Percentiles rank a stretch among this genome's conserved stretches.
Evolutionary conservation across 2,113 vertebrate genomes (phyloP).

Genomic region (Antechinus stuartii): DNA sequence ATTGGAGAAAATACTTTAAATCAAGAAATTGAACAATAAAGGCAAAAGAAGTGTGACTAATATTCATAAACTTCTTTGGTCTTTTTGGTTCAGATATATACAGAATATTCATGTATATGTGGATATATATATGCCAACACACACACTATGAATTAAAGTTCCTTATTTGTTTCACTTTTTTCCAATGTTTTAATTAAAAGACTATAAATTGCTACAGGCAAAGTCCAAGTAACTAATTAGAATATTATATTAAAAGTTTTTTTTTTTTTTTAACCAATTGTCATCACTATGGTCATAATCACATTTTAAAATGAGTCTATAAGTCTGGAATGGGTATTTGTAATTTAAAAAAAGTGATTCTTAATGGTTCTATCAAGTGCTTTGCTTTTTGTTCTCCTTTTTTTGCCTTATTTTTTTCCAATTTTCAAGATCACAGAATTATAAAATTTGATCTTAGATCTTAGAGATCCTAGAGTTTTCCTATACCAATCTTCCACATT

Average conservation of each 20-base stretch:
- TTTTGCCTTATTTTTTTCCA: background rate
- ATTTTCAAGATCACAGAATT: background rate
- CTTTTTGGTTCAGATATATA: too few relatives aligned
- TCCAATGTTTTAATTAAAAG: background rate
- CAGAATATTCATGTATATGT: too few relatives aligned
- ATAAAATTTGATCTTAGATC: background rate
- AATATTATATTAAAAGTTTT: background rate
- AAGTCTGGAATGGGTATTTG: background rate
- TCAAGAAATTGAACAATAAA: background rate
- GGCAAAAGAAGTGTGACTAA: background rate
- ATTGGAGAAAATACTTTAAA: background rate
- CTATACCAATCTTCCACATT: background rate
- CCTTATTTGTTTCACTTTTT: background rate
- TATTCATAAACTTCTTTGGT: too few relatives aligned
- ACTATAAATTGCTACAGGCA: background rate
- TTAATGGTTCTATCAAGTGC: background rate
- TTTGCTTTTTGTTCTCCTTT: background rate
- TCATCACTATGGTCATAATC: background rate
- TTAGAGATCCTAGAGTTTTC: background rate
- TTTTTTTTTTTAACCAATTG: background rate
- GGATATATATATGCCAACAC: rapidly evolving
- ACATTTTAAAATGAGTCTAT: background rate
- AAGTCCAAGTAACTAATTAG: background rate
- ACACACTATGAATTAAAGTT: background rate
- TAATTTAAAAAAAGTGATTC: background rate